phyloP scores from a whole-genome alignment of 2,113 vertebrate species.

The Chroicocephalus ridibundus region DNA sequence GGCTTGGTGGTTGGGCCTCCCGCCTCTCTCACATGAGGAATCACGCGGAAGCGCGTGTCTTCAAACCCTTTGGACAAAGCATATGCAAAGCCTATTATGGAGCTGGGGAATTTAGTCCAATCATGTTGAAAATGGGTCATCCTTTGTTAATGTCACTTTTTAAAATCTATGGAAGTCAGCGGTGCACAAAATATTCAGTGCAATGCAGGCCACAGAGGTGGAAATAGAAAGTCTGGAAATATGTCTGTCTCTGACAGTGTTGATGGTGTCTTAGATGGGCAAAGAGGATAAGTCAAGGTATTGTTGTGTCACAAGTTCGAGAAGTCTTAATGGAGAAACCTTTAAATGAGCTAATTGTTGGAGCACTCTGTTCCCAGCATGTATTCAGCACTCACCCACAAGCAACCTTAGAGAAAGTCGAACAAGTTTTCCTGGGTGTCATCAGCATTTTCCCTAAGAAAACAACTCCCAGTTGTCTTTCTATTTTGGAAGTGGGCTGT shows the following conservation, averaged over 20 bases:
- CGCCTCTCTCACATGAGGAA: background rate
- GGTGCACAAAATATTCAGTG: background rate
- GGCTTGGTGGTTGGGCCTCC: background rate
- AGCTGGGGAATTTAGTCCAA: background rate
- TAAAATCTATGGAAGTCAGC: background rate
- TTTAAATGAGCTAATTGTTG: background rate
- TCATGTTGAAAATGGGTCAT: constrained; percentile 25
- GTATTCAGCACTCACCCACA: background rate
- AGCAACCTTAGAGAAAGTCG: background rate
- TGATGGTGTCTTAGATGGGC: background rate
- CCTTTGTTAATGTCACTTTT: constrained; percentile 39
- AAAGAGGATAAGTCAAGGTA: background rate
- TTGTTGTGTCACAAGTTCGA: background rate
- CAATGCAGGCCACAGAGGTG: background rate
- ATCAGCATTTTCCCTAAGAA: background rate
- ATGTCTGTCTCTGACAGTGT: background rate
- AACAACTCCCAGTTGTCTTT: background rate
- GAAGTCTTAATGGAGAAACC: background rate
- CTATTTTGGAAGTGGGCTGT: background rate
- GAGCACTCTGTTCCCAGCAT: background rate
- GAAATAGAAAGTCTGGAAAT: background rate
- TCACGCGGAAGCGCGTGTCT: background rate
- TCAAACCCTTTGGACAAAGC: background rate
- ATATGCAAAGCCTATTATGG: background rate
- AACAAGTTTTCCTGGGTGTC: background rate